These are phyloP conservation scores for Rhinolophus sinicus DNA, from an alignment of 2,113 vertebrate genomes.

Conservation along the genomic window DNA sequence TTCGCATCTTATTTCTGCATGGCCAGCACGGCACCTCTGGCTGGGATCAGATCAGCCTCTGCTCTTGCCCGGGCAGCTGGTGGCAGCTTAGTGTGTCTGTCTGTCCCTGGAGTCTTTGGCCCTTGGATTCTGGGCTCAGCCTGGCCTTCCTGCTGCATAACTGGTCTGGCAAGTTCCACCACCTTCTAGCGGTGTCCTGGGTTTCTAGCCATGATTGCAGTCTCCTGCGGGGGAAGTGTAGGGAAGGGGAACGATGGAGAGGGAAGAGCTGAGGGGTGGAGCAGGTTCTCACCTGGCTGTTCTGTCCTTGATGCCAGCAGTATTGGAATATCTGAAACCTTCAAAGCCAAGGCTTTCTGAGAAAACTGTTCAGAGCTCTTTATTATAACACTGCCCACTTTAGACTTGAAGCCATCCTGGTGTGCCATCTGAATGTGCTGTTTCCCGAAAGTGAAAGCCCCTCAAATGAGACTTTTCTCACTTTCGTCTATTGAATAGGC, in stretches of 20 bases:
- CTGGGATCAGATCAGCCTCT: background rate
- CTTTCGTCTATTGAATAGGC: background rate
- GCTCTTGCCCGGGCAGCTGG: background rate
- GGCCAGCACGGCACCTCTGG: background rate
- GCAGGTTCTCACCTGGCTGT: accelerated
- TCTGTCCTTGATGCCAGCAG: accelerated
- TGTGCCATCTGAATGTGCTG: background rate
- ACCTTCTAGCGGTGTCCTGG: background rate
- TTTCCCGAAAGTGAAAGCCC: background rate
- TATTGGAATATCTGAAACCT: background rate
- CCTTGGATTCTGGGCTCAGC: background rate
- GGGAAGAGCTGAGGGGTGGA: background rate
- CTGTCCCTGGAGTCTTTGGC: background rate
- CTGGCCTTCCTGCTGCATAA: background rate
- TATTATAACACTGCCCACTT: background rate
- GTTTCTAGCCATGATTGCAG: background rate
- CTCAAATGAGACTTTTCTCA: background rate
- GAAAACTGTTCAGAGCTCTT: background rate
- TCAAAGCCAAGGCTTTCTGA: background rate
- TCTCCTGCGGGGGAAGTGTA: background rate
- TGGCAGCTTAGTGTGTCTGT: background rate
- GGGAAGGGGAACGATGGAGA: background rate
- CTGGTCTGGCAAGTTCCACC: background rate
- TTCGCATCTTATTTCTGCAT: background rate
- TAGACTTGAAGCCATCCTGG: background rate